These are phyloP conservation scores for Gandaritis pyraliata DNA, from an alignment of 2,888 invertebrate genomes.

Conservation along the genomic window DNA sequence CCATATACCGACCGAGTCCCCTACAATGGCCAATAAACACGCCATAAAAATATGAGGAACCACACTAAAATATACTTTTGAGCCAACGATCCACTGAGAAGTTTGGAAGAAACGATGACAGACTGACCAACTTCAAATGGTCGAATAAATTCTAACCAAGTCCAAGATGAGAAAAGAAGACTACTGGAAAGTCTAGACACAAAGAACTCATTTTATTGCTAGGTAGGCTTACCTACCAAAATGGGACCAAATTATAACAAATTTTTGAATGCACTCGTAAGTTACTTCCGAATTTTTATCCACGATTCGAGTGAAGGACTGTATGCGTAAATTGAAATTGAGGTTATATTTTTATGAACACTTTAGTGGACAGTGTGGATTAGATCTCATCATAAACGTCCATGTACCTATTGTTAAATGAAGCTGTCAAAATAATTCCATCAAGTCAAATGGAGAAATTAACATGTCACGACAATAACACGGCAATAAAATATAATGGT, in stretches of 20 bases:
- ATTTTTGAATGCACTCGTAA: no score
- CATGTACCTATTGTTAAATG: constrained; percentile 80
- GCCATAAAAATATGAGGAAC: constrained; percentile 78
- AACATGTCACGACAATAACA: constrained; percentile 23
- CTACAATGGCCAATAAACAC: constrained; percentile 81
- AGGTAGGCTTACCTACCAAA: no score
- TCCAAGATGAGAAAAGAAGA: no score
- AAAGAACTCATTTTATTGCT: no score
- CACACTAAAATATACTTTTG: constrained; percentile 61
- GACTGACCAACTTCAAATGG: no score
- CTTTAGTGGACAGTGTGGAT: constrained; percentile 14
- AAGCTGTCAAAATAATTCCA: constrained; percentile 70
- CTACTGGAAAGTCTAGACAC: no score
- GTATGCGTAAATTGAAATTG: no score
- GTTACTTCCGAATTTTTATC: no score
- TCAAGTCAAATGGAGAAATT: constrained; percentile 53
- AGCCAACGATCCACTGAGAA: constrained; percentile 7
- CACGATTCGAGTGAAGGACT: no score
- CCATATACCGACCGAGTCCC: constrained; percentile 58
- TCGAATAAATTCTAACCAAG: no score
- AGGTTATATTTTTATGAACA: background rate
- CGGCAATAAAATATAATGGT: constrained; percentile 17
- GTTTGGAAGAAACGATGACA: background rate
- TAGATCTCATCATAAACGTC: constrained; percentile 58
- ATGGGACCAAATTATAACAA: no score